phyloP scores from a whole-genome alignment of 2,888 invertebrate species.

The Chrysolina oricalcia region DNA sequence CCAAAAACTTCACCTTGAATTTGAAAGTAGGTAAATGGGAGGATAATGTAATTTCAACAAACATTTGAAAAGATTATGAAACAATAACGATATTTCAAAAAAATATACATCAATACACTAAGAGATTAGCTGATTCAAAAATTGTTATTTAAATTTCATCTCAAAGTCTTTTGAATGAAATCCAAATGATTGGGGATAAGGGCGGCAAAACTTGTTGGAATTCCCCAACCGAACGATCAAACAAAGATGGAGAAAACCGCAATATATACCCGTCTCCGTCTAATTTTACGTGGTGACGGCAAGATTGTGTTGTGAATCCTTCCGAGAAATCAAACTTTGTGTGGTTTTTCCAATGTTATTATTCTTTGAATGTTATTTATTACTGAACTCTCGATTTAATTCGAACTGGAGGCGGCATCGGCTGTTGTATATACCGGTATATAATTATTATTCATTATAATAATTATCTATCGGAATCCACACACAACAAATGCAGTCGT shows the following conservation, averaged over 20 bases:
- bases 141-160: too few species aligned
- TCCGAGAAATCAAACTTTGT: not conserved
- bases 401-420: not conserved
- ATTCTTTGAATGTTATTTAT: not conserved
- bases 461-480: too few species aligned
- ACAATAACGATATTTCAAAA: too few species aligned
- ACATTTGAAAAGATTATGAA: too few species aligned
- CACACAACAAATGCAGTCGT: too few species aligned
- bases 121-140: not conserved
- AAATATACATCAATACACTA: too few species aligned
- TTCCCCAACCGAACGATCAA: not conserved
- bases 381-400: not conserved
- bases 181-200: not conserved
- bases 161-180: not conserved
- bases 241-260: not conserved
- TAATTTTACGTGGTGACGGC: constrained; percentile 8
- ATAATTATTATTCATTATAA: too few species aligned
- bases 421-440: too few species aligned
- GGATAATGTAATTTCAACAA: too few species aligned
- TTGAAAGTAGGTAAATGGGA: too few species aligned
- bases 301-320: not conserved
- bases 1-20: too few species aligned
- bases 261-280: not conserved
- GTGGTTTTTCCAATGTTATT: not conserved
- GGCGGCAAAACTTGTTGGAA: not conserved